Conservation (phyloP, 2,113 vertebrate genomes). For the Chamaea fasciata region DNA sequence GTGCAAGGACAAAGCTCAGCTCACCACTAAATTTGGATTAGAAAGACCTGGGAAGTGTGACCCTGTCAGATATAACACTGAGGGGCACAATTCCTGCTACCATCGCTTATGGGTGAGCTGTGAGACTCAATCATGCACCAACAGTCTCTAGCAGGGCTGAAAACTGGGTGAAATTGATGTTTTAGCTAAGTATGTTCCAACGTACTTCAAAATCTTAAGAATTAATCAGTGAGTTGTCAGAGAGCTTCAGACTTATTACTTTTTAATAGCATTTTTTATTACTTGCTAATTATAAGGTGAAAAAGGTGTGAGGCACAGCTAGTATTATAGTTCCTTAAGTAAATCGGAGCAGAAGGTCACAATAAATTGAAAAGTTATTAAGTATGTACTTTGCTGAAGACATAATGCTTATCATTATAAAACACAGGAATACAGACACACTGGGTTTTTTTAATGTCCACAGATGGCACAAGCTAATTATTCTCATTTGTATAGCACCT, state of each 20-base stretch:
- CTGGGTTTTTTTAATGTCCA: conserved; percentile 23
- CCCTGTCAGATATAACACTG: not conserved
- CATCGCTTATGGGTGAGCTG: not conserved
- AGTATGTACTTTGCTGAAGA: not conserved
- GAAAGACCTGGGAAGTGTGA: not conserved
- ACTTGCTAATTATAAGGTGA: conserved; percentile 71
- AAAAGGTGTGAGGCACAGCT: conserved; percentile 33
- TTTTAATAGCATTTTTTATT: conserved; percentile 73
- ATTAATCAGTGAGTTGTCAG: conserved; percentile 78
- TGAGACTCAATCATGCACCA: not conserved
- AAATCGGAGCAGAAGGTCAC: conserved; percentile 45
- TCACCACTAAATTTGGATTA: not conserved
- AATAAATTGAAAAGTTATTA: conserved; percentile 32
- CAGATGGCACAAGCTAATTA: conserved; percentile 73
- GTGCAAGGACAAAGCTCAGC: not conserved
- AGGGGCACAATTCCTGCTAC: not conserved
- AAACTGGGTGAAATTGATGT: conserved; percentile 12
- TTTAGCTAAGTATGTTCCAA: conserved; percentile 77
- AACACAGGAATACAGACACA: not conserved
- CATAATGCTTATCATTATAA: conserved; percentile 27
- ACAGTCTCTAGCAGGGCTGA: rapidly evolving
- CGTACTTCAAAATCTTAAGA: conserved; percentile 74
- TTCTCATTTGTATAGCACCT: conserved; percentile 69
- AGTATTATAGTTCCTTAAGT: conserved; percentile 12
- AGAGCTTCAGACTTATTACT: conserved; percentile 68